Conservation (phyloP, 1,140 invertebrate genomes). For the Heliothis subflexa region DNA sequence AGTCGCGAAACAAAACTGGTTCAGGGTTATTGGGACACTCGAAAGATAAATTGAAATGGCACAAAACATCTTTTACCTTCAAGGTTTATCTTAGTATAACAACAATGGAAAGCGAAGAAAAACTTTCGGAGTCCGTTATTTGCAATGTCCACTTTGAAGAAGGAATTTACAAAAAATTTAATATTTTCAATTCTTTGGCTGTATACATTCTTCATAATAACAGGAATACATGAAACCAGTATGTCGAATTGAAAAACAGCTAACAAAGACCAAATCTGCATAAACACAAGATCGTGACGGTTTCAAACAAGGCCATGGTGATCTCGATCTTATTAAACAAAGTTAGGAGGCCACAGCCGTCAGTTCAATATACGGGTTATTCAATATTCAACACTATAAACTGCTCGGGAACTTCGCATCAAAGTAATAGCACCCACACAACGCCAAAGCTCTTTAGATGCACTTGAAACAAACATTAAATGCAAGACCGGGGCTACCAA, state of each 20-base stretch:
- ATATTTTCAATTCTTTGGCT: no score
- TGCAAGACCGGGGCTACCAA: constrained; percentile 18
- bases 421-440: constrained; percentile 15
- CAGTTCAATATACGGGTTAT: constrained; percentile 21
- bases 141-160: no score
- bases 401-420: constrained; percentile 14
- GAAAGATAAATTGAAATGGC: constrained; percentile 27
- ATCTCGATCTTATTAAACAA: background rate
- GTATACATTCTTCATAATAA: no score
- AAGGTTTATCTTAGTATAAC: constrained; percentile 12
- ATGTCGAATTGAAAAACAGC: background rate
- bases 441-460: constrained; percentile 19
- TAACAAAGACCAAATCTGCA: background rate
- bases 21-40: constrained; percentile 12
- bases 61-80: constrained; percentile 30
- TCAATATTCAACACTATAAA: constrained; percentile 32
- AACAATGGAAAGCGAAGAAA: background rate
- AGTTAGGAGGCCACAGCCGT: background rate
- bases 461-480: constrained; percentile 36
- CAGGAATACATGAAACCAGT: no score
- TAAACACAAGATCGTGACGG: background rate
- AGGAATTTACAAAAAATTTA: no score
- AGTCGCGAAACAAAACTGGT: constrained; percentile 27
- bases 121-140: background rate
- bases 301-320: background rate